These are phyloP conservation scores for Stegodyphus mimosarum DNA, from an alignment of 1,140 invertebrate genomes.

Conservation along the genomic window DNA sequence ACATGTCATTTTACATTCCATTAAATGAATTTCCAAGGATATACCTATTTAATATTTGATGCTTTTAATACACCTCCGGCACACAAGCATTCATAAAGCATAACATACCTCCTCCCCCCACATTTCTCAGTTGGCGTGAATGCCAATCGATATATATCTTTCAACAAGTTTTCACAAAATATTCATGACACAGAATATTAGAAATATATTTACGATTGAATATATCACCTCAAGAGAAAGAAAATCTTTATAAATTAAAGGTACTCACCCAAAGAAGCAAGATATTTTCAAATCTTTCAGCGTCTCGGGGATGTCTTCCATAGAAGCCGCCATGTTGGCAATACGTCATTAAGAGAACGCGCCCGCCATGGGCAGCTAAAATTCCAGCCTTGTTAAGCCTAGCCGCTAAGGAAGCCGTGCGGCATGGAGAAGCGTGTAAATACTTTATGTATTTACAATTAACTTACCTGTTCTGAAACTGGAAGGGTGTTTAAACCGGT, in stretches of 20 bases:
- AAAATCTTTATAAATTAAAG: too few relatives aligned
- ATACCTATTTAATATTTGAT: too few relatives aligned
- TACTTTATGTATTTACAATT: constrained; percentile 2
- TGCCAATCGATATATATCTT: constrained; percentile 1
- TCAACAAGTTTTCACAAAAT: constrained; percentile 5
- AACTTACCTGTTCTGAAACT: background rate
- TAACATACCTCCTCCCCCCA: too few relatives aligned
- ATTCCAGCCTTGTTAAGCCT: background rate
- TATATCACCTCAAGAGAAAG: too few relatives aligned
- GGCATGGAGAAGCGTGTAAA: background rate
- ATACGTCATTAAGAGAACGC: constrained; percentile 49
- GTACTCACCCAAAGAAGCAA: constrained; percentile 20
- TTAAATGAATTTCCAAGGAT: too few relatives aligned
- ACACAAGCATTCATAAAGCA: too few relatives aligned
- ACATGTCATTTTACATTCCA: too few relatives aligned
- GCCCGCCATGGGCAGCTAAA: constrained; percentile 14
- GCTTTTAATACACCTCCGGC: too few relatives aligned
- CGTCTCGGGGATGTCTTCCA: constrained; percentile 12
- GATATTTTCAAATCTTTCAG: constrained; percentile 9
- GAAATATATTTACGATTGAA: too few relatives aligned
- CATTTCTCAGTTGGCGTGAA: background rate
- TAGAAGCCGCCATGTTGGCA: constrained; percentile 56
- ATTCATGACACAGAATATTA: background rate
- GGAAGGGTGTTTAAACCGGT: constrained; percentile 28
- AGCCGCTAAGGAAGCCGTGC: background rate